Conservation (phyloP, 1,140 invertebrate species). For the Littorina saxatilis region DNA sequence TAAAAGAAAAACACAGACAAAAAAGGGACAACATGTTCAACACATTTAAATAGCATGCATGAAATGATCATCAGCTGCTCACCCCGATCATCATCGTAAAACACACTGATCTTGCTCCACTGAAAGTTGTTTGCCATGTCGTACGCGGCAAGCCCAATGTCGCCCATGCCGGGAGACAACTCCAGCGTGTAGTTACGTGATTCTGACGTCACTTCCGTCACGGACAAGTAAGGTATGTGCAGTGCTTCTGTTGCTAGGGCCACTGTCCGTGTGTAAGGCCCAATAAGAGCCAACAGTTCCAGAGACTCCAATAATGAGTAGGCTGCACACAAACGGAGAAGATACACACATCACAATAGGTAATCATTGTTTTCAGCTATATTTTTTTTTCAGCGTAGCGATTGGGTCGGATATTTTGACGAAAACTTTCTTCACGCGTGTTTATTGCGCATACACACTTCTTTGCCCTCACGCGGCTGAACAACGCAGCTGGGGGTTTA, state of each 20-base stretch:
- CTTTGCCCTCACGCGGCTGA: too few relatives aligned
- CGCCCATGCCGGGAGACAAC: conserved; percentile 11
- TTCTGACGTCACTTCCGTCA: conserved; percentile 48
- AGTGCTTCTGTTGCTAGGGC: conserved; percentile 63
- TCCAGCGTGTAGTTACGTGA: conserved; percentile 34
- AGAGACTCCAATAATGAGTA: conserved; percentile 44
- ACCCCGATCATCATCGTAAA: conserved; percentile 68
- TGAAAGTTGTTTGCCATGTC: conserved; percentile 58
- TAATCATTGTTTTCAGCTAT: too few relatives aligned
- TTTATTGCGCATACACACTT: too few relatives aligned
- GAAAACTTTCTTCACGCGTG: too few relatives aligned
- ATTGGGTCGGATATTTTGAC: too few relatives aligned
- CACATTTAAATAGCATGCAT: too few relatives aligned
- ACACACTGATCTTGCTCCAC: conserved; percentile 68
- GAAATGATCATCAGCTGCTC: neutral
- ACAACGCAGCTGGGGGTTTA: too few relatives aligned
- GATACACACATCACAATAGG: too few relatives aligned
- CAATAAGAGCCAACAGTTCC: conserved; percentile 58
- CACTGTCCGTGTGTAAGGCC: conserved; percentile 60
- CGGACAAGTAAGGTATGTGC: conserved; percentile 62
- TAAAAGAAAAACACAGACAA: neutral
- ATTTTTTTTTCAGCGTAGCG: too few relatives aligned
- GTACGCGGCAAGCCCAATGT: conserved; percentile 46
- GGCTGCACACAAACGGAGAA: conserved; percentile 49
- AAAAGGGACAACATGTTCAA: neutral